Percentiles rank a stretch among this genome's conserved stretches.
These are phyloP conservation scores for Coregonus ussuriensis DNA, from an alignment of 2,797 vertebrate species.

Conservation along the genomic window DNA sequence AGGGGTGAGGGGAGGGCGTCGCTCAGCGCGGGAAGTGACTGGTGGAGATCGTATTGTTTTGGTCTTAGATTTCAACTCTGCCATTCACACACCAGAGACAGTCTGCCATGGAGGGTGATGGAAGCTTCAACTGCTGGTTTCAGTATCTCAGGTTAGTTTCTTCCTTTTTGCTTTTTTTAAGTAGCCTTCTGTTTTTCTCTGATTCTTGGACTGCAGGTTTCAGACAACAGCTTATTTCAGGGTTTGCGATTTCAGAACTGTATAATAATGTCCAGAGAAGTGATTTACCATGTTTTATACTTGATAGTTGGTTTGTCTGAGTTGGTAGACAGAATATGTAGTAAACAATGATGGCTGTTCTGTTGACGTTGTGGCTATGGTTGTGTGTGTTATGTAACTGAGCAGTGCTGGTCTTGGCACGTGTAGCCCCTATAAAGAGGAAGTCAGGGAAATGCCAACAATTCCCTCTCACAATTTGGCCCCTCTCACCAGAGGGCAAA, in stretches of 20 bases:
- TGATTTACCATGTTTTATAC: neutral
- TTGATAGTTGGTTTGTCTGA: constrained; percentile 12
- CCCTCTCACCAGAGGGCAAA: too few species aligned
- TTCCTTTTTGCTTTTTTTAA: constrained; percentile 13
- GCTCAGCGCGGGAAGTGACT: constrained; percentile 16
- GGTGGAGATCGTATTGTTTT: constrained; percentile 46
- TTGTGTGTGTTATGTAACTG: constrained; percentile 50
- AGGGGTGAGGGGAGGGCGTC: constrained; percentile 42
- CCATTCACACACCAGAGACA: neutral
- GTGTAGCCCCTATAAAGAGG: too few species aligned
- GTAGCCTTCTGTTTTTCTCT: neutral
- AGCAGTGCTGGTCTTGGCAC: constrained; percentile 15
- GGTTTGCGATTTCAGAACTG: neutral
- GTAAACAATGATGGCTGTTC: neutral
- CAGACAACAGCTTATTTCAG: neutral
- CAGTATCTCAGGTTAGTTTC: constrained; percentile 64
- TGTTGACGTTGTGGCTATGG: constrained; percentile 2
- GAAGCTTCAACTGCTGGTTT: constrained; percentile 51
- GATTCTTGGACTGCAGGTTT: constrained; percentile 30
- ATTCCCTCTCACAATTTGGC: too few species aligned
- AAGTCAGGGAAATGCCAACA: too few species aligned
- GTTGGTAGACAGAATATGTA: constrained; percentile 11
- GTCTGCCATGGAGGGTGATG: constrained; percentile 57
- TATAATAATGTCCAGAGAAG: neutral
- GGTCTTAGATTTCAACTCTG: constrained; percentile 30